phyloP scores from a whole-genome alignment of 1,140 invertebrate species.

The Macrostomum lignano region DNA sequence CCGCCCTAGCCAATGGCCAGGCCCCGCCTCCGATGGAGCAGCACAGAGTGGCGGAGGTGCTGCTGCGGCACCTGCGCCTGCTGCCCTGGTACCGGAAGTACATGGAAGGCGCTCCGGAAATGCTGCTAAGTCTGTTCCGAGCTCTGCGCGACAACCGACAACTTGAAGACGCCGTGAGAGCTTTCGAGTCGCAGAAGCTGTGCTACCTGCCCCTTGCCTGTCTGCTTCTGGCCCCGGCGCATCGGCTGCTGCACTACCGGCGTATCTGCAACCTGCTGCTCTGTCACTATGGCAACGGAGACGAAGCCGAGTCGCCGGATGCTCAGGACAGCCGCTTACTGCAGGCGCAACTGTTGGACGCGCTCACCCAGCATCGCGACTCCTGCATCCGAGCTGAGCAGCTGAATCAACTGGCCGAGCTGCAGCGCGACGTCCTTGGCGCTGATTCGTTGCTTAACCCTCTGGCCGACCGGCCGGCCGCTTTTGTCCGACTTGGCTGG shows the following conservation, averaged over 20 bases:
- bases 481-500: conserved; percentile 65
- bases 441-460: no score
- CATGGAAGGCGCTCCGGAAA: conserved; percentile 42
- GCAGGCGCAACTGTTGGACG: no score
- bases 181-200: conserved; percentile 54
- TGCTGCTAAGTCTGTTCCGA: conserved; percentile 44
- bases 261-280: conserved; percentile 28
- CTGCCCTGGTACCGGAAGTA: conserved; percentile 48
- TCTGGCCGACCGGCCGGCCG: no score
- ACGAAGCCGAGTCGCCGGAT: no score
- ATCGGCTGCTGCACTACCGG: conserved; percentile 56
- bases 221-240: conserved; percentile 58
- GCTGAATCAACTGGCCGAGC: conserved; percentile 47
- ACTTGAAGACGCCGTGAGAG: conserved; percentile 45
- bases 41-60: no score
- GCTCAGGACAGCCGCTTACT: no score
- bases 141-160: conserved; percentile 39
- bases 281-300: not conserved
- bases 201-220: conserved; percentile 45
- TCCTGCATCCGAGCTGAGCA: no score
- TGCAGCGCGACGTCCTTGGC: conserved; percentile 49
- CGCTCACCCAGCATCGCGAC: no score
- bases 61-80: no score
- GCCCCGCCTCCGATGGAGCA: no score
- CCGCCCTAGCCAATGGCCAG: no score